Percentiles rank a stretch among this genome's conserved stretches.
phyloP scores from a whole-genome alignment of 2,888 invertebrate genomes.

The Cryptus viduatorius region DNA sequence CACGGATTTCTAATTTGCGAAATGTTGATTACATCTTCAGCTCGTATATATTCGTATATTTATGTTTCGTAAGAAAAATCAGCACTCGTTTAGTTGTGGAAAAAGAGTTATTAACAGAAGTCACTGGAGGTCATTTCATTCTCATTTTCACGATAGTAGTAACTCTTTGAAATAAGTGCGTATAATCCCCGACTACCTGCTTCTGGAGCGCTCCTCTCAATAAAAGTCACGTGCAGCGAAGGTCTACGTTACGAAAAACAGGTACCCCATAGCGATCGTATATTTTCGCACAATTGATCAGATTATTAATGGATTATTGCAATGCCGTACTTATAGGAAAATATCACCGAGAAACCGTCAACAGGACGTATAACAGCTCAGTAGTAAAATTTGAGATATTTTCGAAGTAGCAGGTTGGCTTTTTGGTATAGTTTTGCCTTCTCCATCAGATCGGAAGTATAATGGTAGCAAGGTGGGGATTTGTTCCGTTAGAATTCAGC shows the following conservation, averaged over 20 bases:
- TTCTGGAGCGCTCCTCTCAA: not conserved
- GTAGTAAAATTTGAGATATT: conserved; percentile 6
- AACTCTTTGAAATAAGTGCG: not conserved
- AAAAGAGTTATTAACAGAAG: not conserved
- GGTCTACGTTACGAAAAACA: conserved; percentile 22
- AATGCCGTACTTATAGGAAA: not conserved
- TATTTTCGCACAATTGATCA: not conserved
- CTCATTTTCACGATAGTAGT: not conserved
- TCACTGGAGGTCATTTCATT: not conserved
- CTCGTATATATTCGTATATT: not conserved
- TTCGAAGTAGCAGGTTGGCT: conserved; percentile 6
- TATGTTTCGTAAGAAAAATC: not conserved
- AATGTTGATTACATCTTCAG: not conserved
- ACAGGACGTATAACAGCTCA: not conserved
- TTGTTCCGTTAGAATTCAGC: conserved; percentile 22
- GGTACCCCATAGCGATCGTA: conserved; percentile 17
- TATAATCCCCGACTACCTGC: conserved; percentile 14
- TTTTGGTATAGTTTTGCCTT: conserved; percentile 48
- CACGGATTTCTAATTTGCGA: not conserved
- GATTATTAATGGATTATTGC: conserved; percentile 3
- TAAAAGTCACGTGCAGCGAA: not conserved
- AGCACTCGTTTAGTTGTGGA: no score
- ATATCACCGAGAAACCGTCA: not conserved
- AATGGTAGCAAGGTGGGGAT: conserved; percentile 3
- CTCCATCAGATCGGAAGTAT: not conserved